These are phyloP conservation scores for Phalera bucephala DNA, from an alignment of 2,888 invertebrate genomes.

Conservation along the genomic window DNA sequence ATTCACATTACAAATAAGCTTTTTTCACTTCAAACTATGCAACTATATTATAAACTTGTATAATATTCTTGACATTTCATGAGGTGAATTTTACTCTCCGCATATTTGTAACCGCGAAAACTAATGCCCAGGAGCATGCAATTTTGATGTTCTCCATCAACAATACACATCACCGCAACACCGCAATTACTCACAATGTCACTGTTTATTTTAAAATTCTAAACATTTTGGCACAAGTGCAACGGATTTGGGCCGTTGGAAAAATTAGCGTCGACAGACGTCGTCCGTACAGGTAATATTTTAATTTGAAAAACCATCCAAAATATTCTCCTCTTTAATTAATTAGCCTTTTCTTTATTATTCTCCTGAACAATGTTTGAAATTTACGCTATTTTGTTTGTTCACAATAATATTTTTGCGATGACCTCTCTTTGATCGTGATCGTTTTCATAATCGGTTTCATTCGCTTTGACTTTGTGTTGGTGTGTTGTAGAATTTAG, in stretches of 20 bases:
- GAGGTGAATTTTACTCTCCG: no score
- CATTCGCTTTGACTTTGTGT: background rate
- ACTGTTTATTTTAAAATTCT: slow-evolving; percentile 37
- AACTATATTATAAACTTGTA: no score
- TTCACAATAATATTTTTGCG: background rate
- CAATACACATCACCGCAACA: background rate
- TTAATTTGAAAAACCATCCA: slow-evolving; percentile 14
- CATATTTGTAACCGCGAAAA: background rate
- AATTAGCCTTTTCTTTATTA: slow-evolving; percentile 6
- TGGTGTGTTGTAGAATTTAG: background rate
- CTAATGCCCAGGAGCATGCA: background rate
- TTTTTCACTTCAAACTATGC: no score
- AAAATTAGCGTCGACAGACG: slow-evolving; percentile 19
- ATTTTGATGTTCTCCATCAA: background rate
- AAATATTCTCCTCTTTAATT: slow-evolving; percentile 17
- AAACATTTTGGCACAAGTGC: slow-evolving; percentile 37
- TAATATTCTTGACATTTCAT: no score
- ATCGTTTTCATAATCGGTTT: background rate
- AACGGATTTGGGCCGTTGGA: slow-evolving; percentile 14
- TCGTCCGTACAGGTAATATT: slow-evolving; percentile 8
- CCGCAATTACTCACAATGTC: slow-evolving; percentile 36
- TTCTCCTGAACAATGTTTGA: background rate
- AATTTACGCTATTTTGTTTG: slow-evolving; percentile 1
- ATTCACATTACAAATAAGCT: no score
- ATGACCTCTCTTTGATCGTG: background rate